These are phyloP conservation scores for Hydrolagus affinis DNA, from an alignment of 2,113 vertebrate genomes.

Conservation along the genomic window DNA sequence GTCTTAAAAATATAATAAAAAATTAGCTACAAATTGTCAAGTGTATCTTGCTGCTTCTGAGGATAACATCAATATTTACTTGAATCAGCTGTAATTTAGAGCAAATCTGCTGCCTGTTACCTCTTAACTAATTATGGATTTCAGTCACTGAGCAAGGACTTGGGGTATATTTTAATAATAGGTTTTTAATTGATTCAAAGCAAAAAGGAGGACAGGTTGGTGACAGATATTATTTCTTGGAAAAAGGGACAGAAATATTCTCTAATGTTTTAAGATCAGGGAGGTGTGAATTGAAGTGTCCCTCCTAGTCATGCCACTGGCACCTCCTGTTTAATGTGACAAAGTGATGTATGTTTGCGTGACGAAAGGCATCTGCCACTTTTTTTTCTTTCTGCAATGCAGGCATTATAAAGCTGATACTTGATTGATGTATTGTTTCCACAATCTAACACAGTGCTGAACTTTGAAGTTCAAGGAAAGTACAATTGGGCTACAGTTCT, in stretches of 20 bases:
- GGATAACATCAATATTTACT: no score
- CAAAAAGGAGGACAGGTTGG: not conserved
- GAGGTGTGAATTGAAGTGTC: not conserved
- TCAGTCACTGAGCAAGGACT: slow-evolving; percentile 2
- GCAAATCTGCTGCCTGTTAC: not conserved
- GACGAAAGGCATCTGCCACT: not conserved
- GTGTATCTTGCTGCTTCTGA: not conserved
- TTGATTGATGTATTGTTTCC: not conserved
- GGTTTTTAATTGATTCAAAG: slow-evolving; percentile 20
- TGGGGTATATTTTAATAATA: not conserved
- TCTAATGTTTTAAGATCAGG: not conserved
- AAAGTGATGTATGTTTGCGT: not conserved
- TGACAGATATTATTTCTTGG: not conserved
- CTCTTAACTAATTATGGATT: not conserved
- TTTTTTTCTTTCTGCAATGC: not conserved
- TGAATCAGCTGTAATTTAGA: not conserved
- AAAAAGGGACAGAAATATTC: not conserved
- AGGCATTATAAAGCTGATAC: not conserved
- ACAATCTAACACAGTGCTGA: not conserved
- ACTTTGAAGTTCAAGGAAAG: not conserved
- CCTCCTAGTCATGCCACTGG: not conserved
- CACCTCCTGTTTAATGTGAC: not conserved
- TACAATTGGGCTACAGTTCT: not conserved
- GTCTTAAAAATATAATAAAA: slow-evolving; percentile 9
- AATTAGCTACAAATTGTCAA: not conserved